phyloP scores from a whole-genome alignment of 2,113 vertebrate species.

The Ranitomeya imitator region DNA sequence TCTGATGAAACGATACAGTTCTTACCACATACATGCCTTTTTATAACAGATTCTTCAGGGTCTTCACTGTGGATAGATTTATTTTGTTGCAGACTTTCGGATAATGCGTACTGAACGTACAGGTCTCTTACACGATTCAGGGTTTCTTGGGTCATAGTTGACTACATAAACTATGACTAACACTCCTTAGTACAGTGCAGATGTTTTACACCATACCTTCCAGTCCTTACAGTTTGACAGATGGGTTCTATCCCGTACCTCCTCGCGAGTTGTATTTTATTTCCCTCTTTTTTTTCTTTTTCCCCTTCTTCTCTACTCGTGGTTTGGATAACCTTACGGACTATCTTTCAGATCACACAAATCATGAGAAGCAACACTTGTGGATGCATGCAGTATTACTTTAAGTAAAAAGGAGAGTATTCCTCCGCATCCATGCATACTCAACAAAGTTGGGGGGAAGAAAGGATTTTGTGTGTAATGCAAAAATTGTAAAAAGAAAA shows the following conservation, averaged over 20 bases:
- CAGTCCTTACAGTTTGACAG: constrained; percentile 34
- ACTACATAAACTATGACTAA: constrained; percentile 70
- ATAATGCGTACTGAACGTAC: constrained; percentile 82
- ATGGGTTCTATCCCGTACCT: background rate
- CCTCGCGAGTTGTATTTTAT: background rate
- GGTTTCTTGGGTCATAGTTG: constrained; percentile 85
- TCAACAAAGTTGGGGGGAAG: background rate
- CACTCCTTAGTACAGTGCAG: constrained; percentile 21
- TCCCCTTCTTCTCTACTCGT: background rate
- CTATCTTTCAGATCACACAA: constrained; percentile 7
- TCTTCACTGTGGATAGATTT: constrained; percentile 94
- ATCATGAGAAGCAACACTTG: constrained; percentile 26
- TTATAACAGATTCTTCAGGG: constrained; percentile 94
- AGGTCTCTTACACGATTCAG: constrained; percentile 86
- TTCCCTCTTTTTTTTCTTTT: no score
- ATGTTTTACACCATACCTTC: constrained; percentile 36
- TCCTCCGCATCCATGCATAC: background rate
- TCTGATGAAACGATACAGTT: constrained; percentile 85
- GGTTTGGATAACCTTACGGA: background rate
- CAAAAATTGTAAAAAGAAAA: constrained; percentile 17
- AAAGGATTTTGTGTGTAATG: constrained; percentile 25
- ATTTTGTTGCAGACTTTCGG: constrained; percentile 77
- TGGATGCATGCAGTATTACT: constrained; percentile 79
- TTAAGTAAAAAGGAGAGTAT: constrained; percentile 55
- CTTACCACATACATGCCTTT: constrained; percentile 95